Evolutionary conservation across 2,113 vertebrate species (phyloP).

Genomic region (Tamias sibiricus): DNA sequence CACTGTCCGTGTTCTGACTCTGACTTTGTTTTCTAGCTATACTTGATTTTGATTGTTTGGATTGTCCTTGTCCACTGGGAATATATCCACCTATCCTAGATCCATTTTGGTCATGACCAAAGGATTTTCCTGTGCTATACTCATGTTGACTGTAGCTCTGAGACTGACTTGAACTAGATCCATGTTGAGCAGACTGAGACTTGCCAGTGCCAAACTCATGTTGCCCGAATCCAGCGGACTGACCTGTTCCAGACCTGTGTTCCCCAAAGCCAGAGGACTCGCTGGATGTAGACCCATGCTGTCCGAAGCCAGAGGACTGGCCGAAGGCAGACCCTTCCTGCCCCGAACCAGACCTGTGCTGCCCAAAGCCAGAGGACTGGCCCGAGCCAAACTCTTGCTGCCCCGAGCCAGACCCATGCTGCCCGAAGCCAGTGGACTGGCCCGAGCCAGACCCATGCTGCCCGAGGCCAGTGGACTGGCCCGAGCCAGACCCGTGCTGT

Average conservation of each 20-base stretch:
- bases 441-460: not conserved
- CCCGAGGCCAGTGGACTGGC: not conserved
- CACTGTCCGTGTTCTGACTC: too few species aligned
- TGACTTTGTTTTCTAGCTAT: too few species aligned
- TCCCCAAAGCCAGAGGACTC: not conserved
- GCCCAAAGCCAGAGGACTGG: not conserved
- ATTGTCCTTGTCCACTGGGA: too few species aligned
- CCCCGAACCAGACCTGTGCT: not conserved
- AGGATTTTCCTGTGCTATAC: not conserved
- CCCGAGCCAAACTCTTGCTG: too few species aligned
- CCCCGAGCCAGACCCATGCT: not conserved
- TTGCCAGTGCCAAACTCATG: not conserved
- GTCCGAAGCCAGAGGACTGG: not conserved
- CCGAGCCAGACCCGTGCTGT: not conserved
- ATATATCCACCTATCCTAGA: too few species aligned
- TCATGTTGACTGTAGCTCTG: not conserved
- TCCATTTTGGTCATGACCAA: too few species aligned
- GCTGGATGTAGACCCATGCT: not conserved
- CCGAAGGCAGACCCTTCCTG: rapidly evolving
- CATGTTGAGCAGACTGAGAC: too few species aligned
- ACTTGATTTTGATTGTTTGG: too few species aligned
- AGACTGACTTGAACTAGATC: not conserved
- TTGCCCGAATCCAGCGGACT: not conserved
- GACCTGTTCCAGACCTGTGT: not conserved
- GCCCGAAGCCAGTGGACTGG: not conserved